phyloP scores from a whole-genome alignment of 2,888 invertebrate genomes.

The Marasmarcha lunaedactyla region DNA sequence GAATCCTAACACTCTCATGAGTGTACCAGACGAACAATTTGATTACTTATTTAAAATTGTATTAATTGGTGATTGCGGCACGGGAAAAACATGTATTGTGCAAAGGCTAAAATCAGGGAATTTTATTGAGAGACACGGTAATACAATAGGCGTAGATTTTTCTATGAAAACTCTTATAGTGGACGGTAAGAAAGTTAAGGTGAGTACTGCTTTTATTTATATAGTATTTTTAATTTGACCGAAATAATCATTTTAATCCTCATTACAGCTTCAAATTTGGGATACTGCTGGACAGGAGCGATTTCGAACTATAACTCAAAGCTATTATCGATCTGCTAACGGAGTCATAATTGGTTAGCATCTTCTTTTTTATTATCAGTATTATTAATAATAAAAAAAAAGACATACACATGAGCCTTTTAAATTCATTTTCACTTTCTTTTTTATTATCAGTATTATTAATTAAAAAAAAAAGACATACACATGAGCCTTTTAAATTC shows the following conservation, averaged over 20 bases:
- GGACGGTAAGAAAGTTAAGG: conserved; percentile 96
- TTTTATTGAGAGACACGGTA: conserved; percentile 94
- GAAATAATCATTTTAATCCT: conserved; percentile 1
- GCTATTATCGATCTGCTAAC: conserved; percentile 96
- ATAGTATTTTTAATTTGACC: conserved; percentile 21
- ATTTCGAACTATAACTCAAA: conserved; percentile 96
- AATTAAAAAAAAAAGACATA: conserved; percentile 3
- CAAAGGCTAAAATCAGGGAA: conserved; percentile 96
- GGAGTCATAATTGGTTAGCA: conserved; percentile 89
- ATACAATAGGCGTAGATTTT: conserved; percentile 98
- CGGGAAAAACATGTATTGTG: conserved; percentile 94
- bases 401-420: too few relatives aligned
- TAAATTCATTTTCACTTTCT: conserved; percentile 72
- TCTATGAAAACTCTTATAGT: conserved; percentile 97
- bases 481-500: too few relatives aligned
- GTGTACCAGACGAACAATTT: conserved; percentile 83
- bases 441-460: too few relatives aligned
- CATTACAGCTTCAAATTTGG: conserved; percentile 90
- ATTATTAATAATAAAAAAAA: conserved; percentile 1
- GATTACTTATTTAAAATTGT: conserved; percentile 97
- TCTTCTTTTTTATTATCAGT: too few relatives aligned
- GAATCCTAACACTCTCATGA: conserved; percentile 82
- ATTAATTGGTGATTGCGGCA: conserved; percentile 90
- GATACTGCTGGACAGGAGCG: conserved; percentile 97
- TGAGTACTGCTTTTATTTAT: conserved; percentile 39